Conservation (phyloP, 2,888 invertebrate genomes). For the Euphydryas editha region DNA sequence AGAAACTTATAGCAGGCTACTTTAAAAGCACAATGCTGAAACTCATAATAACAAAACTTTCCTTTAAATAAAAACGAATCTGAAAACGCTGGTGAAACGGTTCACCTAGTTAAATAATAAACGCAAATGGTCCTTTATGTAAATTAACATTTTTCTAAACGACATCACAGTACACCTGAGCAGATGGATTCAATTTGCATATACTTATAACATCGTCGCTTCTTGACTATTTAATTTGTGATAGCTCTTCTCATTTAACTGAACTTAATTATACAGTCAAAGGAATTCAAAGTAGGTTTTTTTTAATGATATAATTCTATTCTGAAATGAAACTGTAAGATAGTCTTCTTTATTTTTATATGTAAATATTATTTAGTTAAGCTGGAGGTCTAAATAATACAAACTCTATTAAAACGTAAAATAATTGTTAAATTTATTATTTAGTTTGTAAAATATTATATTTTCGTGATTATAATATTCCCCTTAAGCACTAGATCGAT, state of each 20-base stretch:
- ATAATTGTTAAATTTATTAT: no score
- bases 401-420: no score
- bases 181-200: conserved; percentile 24
- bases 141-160: conserved; percentile 20
- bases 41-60: no score
- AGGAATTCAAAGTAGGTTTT: background rate
- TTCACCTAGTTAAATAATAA: background rate
- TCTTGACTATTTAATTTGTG: background rate
- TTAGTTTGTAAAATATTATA: no score
- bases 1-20: no score
- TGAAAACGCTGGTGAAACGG: background rate
- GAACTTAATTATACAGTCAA: conserved; percentile 4
- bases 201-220: background rate
- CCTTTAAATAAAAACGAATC: no score
- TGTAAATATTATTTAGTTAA: no score
- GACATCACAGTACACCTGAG: conserved; percentile 20
- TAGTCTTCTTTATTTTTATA: no score
- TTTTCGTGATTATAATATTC: no score
- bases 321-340: background rate
- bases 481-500: no score
- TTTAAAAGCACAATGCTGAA: no score
- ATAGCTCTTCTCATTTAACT: conserved; percentile 2
- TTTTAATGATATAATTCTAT: background rate
- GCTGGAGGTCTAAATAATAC: no score
- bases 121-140: background rate